Conservation (phyloP, 2,888 invertebrate genomes). For the Plagiodera versicolora region DNA sequence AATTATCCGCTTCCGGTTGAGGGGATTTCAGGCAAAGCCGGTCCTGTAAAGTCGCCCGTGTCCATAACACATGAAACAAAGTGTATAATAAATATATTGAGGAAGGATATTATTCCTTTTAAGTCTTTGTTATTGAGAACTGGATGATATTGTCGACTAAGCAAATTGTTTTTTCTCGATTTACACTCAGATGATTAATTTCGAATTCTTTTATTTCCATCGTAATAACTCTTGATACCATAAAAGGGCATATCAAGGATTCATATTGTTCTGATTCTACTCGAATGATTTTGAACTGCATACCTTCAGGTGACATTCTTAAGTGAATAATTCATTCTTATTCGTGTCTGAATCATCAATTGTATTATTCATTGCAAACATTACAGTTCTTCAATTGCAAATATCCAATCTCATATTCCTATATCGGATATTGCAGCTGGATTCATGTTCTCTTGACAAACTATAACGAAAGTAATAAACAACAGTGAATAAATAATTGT, state of each 20-base stretch:
- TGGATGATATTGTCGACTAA: constrained; percentile 27
- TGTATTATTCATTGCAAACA: too few species aligned
- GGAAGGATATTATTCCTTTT: constrained; percentile 40
- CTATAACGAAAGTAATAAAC: too few species aligned
- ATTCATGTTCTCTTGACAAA: too few species aligned
- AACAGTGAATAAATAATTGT: too few species aligned
- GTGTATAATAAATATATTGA: constrained; percentile 32
- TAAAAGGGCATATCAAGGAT: constrained; percentile 33
- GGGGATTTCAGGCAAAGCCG: constrained; percentile 14
- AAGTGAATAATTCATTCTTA: not conserved
- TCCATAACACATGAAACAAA: constrained; percentile 22
- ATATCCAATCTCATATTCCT: too few species aligned
- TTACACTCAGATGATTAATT: constrained; percentile 31
- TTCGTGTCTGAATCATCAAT: too few species aligned
- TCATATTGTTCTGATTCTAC: constrained; percentile 19
- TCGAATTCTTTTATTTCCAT: constrained; percentile 20
- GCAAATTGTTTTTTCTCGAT: constrained; percentile 34
- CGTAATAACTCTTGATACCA: constrained; percentile 20
- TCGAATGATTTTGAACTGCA: constrained; percentile 8
- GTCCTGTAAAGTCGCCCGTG: constrained; percentile 22
- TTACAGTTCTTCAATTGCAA: too few species aligned
- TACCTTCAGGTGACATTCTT: not conserved
- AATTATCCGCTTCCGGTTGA: not conserved
- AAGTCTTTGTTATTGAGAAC: constrained; percentile 40
- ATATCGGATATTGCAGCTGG: too few species aligned